Base-by-base conservation (phyloP, 1,140 invertebrate species). In the Brachionus koreanus region DNA sequence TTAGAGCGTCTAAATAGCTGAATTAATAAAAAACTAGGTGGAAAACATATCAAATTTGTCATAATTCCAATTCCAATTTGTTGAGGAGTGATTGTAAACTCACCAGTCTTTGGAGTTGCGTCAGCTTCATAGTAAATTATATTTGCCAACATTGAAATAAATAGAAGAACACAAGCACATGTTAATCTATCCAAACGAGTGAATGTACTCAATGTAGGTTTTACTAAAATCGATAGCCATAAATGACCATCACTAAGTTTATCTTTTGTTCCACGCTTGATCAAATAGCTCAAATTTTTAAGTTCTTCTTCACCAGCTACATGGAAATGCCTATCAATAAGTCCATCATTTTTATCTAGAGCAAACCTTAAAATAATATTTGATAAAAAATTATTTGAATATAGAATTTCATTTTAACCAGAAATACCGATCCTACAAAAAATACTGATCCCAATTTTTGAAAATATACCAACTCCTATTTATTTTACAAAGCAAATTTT, bases 341-440 rank as follows among this genome's bases (percentile, higher is more conserved):
- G 16, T 67, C 91, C 90, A 85, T 91, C 90, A n/a, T 87, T 89
- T 85, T 91, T 89, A 84, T 91, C 90, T 1, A 91, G 87, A 69
- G 90, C 90, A 82, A 91, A 87, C 91, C 91, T 91, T 7, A 85
- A 85, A 69, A 25, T 63, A n/a, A n/a, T n/a, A n/a, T n/a, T n/a
- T n/a, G n/a, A n/a, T n/a, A n/a, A n/a, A n/a, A n/a, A n/a, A n/a
- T n/a, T n/a, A n/a, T n/a, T n/a, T n/a, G n/a, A n/a, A n/a, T n/a
- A n/a, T n/a, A n/a, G n/a, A n/a, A n/a, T n/a, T n/a, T n/a, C n/a
- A n/a, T n/a, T n/a, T n/a, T n/a, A n/a, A n/a, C n/a, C n/a, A n/a
- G n/a, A n/a, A n/a, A n/a, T n/a, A n/a, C n/a, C n/a, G n/a, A n/a
- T n/a, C n/a, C n/a, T n/a, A n/a, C n/a, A n/a, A n/a, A n/a, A n/a